Evolutionary conservation across 1,140 invertebrate species (phyloP).

Genomic region (Hycleus phaleratus): DNA sequence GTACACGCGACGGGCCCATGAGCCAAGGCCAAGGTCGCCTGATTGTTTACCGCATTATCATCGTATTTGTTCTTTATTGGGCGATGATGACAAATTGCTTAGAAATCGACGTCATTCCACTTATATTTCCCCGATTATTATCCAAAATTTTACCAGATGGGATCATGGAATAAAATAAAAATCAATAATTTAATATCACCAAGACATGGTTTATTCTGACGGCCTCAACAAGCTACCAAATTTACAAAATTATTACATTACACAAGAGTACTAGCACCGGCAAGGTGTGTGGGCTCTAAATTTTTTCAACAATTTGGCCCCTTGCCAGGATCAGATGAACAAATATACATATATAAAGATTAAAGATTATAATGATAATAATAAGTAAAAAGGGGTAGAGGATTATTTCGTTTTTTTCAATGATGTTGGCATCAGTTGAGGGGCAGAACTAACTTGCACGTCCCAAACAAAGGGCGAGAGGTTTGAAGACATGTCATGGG

Average conservation of each 20-base stretch:
- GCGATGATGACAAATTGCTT: slow-evolving; percentile 12
- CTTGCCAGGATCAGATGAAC: slow-evolving; percentile 5
- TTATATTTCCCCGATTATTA: background rate
- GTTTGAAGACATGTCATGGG: background rate
- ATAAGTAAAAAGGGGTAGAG: background rate
- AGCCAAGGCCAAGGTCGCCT: slow-evolving; percentile 17
- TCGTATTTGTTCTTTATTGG: slow-evolving; percentile 17
- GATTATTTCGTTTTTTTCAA: background rate
- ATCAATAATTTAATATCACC: slow-evolving; percentile 43
- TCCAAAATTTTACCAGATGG: background rate
- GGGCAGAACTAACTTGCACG: slow-evolving; percentile 29
- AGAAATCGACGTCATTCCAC: slow-evolving; percentile 5
- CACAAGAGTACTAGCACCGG: no score
- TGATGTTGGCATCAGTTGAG: slow-evolving; percentile 16
- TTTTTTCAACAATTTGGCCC: background rate
- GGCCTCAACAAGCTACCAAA: slow-evolving; percentile 55
- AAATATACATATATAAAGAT: background rate
- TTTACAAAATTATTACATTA: slow-evolving; percentile 30
- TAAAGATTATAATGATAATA: slow-evolving; percentile 16
- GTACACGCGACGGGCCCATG: slow-evolving; percentile 16
- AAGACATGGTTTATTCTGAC: slow-evolving; percentile 64
- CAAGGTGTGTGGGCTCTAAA: no score
- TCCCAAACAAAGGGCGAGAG: slow-evolving; percentile 18
- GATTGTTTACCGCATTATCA: slow-evolving; percentile 18
- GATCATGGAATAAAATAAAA: slow-evolving; percentile 18